Conservation (phyloP, 1,140 invertebrate genomes). For the Drosophila pandora region DNA sequence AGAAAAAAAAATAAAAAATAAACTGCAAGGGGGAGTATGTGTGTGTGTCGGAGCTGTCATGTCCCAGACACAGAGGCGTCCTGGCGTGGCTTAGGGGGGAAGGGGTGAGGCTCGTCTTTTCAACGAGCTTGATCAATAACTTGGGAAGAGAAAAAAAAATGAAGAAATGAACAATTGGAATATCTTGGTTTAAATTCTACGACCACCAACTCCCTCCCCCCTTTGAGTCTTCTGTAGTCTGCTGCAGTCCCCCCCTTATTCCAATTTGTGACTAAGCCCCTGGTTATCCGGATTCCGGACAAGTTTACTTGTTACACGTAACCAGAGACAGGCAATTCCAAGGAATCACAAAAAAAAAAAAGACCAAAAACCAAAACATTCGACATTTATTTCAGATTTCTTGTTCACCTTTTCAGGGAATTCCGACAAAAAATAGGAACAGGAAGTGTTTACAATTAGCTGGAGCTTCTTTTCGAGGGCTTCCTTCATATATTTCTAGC, state of each 20-base stretch:
- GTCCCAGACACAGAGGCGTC: slow-evolving; percentile 46
- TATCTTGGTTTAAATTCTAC: slow-evolving; percentile 18
- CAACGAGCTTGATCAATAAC: slow-evolving; percentile 40
- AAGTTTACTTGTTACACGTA: slow-evolving; percentile 72
- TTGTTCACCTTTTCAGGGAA: slow-evolving; percentile 8
- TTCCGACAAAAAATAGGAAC: background rate
- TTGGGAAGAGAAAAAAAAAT: slow-evolving; percentile 16
- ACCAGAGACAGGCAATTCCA: slow-evolving; percentile 38
- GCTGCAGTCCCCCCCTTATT: background rate
- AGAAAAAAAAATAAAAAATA: slow-evolving; percentile 14
- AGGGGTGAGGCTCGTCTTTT: background rate
- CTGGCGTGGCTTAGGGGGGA: background rate
- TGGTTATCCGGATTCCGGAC: slow-evolving; percentile 22
- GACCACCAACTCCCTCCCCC: background rate
- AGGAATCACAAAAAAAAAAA: background rate
- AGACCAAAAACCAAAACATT: slow-evolving; percentile 9
- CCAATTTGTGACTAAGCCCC: slow-evolving; percentile 7
- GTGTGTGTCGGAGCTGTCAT: slow-evolving; percentile 25
- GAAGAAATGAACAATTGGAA: slow-evolving; percentile 14
- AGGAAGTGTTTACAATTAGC: slow-evolving; percentile 9
- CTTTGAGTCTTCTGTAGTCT: too few relatives aligned
- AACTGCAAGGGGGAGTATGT: slow-evolving; percentile 17
- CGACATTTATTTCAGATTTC: slow-evolving; percentile 56
- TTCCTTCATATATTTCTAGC: too few relatives aligned
- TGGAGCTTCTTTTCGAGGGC: background rate